Evolutionary conservation across 2,888 invertebrate species (phyloP), one percentile per base, ranked within the genome.

Genomic region (Nasonovia ribisnigri): DNA sequence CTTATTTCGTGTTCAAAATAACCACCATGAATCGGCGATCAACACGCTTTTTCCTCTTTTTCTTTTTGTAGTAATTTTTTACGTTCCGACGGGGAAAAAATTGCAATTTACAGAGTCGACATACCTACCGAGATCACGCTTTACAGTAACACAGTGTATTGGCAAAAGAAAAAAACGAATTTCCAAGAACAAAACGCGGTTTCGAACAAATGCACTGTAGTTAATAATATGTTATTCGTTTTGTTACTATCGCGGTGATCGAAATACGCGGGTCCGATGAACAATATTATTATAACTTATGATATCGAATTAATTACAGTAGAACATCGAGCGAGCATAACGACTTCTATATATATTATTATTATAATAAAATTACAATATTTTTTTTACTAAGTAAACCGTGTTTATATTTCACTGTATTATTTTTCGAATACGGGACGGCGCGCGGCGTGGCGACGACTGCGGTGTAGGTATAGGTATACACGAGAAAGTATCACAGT

Each of bases 1-100:
- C 92, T 92, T 92, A 48, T 92, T 92, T 67, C 87, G 92, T 26
- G 48, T 92, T 87, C 67, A 92, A 92, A 92, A 92, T 48, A 42
- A n/a, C 87, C 60, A 87, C 92, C 92, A 88, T 92, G 60, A 92
- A 92, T 88, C 87, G 87, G 67, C 87, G 67, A 26, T 46, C 36
- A 87, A 13, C 87, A 54, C 91, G 91, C 87, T 90, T 77, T 77
- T 48, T 13, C 26, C 13, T 91, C 84, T 77, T n/a, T 26, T 42
- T 11, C 24, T 16, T 84, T 84, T 54, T 29, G 91, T 36, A 20
- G 84, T 42, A 26, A 88, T 42, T 88, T 54, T 20, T 26, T 36
- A 54, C 26, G 16, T n/a, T 36, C 48, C n/a, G 57, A 57, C 57
- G 26, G 13, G 13, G 54, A 54, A 88, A 88, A 88, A 36, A 51